Conservation (phyloP, 2,113 vertebrate genomes). For the Jacana jacana region DNA sequence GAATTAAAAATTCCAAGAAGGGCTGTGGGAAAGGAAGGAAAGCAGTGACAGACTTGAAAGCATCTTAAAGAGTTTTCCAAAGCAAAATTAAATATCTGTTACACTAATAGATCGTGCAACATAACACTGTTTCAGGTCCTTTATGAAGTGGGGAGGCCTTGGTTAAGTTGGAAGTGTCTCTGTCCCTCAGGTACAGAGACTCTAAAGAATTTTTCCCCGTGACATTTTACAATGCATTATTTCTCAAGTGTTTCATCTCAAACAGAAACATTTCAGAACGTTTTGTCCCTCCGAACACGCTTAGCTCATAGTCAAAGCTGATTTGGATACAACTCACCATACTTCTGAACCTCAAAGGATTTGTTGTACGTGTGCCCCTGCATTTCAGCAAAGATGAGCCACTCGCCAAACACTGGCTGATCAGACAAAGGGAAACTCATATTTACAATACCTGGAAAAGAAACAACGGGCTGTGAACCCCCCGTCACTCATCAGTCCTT, state of each 20-base stretch:
- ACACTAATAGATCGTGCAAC: not conserved
- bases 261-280: not conserved
- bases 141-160: not conserved
- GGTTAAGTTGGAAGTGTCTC: not conserved
- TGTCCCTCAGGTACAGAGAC: not conserved
- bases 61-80: not conserved
- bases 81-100: not conserved
- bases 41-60: not conserved
- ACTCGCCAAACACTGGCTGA: constrained; percentile 91
- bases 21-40: not conserved
- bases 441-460: constrained; percentile 83
- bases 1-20: not conserved
- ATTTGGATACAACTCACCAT: constrained; percentile 77
- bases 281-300: not conserved
- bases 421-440: constrained; percentile 92
- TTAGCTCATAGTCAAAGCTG: not conserved
- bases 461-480: not conserved
- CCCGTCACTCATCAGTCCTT: not conserved
- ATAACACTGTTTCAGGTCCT: not conserved
- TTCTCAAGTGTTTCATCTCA: not conserved
- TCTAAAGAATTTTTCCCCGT: not conserved
- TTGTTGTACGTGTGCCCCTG: constrained; percentile 90
- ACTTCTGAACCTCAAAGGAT: constrained; percentile 94
- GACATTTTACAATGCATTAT: not conserved
- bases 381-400: constrained; percentile 88